Evolutionary conservation across 2,888 invertebrate genomes (phyloP), one percentile per base, ranked within the genome.

Genomic region (Pheosia gnoma): DNA sequence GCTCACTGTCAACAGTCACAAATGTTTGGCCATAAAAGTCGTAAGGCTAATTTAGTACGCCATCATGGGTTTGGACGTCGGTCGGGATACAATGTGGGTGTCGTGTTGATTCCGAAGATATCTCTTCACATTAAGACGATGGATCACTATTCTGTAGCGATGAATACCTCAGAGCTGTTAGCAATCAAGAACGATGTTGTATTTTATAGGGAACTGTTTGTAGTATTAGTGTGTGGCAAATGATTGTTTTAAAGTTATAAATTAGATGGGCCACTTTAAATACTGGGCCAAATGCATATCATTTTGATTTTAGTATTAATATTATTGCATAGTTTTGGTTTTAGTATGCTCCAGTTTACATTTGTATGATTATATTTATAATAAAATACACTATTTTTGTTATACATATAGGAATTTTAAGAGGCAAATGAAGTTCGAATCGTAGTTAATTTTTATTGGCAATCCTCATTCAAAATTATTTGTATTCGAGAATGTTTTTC

Each of bases 11-110:
- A 84, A 72, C 79, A 76, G 65, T 78, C 87, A 85, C 83, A 88
- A 87, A 88, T 84, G 86, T 82, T 73, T 72, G 77, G 75, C 86
- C 81, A 81, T 89, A 87, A 90, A 89, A 82, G 86, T 89, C 88
- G 71, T 76, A 77, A 71, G 81, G 82, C 78, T 90, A 86, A 90
- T 90, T 87, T 90, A 89, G 78, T 83, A 76, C 79, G 74, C 83
- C 82, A 84, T 90, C 86, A 83, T 72, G 78, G 77, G 80, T 77
- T 83, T 73, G 79, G 74, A 79, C 79, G 84, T 84, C 87, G 86
- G 86, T 75, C 75, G 76, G 74, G 74, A 82, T 82, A 82, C 70
- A 63, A 75, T 78, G 90, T 90, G 86, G 90, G 91, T 87, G 90
- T 72, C 72, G 77, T 82, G 86, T 87, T 85, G 86, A 89, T 89